phyloP scores from a whole-genome alignment of 1,140 invertebrate genomes.

The Leptinotarsa defecta region DNA sequence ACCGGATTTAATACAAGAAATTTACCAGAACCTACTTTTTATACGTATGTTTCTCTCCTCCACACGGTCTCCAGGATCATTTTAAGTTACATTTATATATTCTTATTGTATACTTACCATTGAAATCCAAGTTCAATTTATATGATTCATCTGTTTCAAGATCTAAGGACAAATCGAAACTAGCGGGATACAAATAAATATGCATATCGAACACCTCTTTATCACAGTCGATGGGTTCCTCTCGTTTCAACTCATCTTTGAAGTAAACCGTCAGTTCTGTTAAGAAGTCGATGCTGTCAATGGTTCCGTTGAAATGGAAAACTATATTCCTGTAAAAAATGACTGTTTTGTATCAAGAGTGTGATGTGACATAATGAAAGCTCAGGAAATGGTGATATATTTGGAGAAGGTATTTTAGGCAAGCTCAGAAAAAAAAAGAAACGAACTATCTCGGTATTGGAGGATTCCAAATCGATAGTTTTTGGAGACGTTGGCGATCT shows the following conservation, averaged over 20 bases:
- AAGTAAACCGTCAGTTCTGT: conserved; percentile 16
- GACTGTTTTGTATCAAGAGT: too few relatives aligned
- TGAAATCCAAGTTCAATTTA: conserved; percentile 61
- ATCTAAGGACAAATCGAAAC: conserved; percentile 58
- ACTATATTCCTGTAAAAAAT: conserved; percentile 29
- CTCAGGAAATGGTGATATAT: too few relatives aligned
- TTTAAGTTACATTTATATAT: not conserved
- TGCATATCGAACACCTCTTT: conserved; percentile 34
- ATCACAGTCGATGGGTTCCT: conserved; percentile 44
- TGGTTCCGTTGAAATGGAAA: conserved; percentile 2
- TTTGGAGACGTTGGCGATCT: too few relatives aligned
- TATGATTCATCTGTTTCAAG: conserved; percentile 72
- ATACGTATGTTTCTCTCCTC: too few relatives aligned
- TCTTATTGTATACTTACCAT: conserved; percentile 52
- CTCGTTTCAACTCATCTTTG: conserved; percentile 19
- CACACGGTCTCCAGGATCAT: too few relatives aligned
- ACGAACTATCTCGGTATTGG: too few relatives aligned
- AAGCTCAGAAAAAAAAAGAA: too few relatives aligned
- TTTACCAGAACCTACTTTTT: too few relatives aligned
- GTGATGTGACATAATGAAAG: too few relatives aligned
- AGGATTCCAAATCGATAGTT: too few relatives aligned
- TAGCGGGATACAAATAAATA: conserved; percentile 41
- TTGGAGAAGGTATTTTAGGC: too few relatives aligned
- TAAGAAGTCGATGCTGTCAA: conserved; percentile 7
- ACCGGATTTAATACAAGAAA: too few relatives aligned